These are phyloP conservation scores for Oscheius sp. DNA, from an alignment of 1,140 invertebrate genomes.

Conservation along the genomic window DNA sequence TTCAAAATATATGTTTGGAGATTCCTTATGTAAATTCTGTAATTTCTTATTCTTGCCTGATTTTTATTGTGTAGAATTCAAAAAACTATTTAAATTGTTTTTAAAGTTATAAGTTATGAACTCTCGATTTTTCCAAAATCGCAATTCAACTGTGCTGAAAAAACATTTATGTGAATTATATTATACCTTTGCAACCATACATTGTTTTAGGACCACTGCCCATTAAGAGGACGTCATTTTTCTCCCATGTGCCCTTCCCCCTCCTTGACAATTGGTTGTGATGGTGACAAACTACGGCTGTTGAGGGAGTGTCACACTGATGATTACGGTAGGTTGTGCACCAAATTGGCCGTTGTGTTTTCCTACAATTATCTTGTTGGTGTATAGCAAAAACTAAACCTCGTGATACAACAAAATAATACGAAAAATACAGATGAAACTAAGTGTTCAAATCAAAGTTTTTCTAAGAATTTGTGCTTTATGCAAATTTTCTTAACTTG, in stretches of 20 bases:
- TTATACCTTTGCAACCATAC: background rate
- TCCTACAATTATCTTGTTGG: background rate
- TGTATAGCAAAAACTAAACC: background rate
- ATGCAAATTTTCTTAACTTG: background rate
- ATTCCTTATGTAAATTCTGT: no score
- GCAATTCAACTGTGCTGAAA: background rate
- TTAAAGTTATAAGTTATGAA: background rate
- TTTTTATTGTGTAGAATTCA: background rate
- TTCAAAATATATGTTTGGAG: no score
- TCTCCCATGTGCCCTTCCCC: background rate
- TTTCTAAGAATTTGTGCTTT: background rate
- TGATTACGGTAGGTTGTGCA: background rate
- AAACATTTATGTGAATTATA: background rate
- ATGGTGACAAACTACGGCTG: background rate
- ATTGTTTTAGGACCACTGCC: background rate
- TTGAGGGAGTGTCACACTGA: slow-evolving; percentile 6
- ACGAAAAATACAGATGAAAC: background rate
- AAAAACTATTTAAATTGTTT: background rate
- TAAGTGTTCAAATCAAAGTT: background rate
- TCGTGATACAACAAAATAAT: background rate
- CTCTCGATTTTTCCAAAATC: background rate
- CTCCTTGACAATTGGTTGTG: background rate
- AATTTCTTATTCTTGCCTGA: no score
- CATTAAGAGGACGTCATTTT: background rate
- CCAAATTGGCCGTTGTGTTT: background rate